Conservation (phyloP, 2,888 invertebrate genomes). For the Stenotaenia linearis region DNA sequence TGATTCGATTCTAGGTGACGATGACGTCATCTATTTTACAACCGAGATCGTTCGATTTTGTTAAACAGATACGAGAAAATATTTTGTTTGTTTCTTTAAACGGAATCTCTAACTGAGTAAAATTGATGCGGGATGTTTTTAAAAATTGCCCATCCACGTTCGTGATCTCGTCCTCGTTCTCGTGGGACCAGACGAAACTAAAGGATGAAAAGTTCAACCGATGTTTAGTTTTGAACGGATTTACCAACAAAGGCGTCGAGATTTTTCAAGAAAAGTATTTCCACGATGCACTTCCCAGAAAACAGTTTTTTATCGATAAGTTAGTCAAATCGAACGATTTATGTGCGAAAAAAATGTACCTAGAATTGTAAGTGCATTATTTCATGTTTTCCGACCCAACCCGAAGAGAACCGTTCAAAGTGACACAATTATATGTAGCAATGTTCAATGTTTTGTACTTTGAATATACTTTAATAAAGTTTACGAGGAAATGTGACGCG, state of each 20-base stretch:
- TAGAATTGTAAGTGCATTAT: background rate
- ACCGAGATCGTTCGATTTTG: too few species aligned
- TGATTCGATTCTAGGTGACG: background rate
- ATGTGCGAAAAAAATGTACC: background rate
- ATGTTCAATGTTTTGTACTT: background rate
- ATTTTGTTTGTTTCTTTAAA: background rate
- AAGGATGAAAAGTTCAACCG: background rate
- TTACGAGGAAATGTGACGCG: background rate
- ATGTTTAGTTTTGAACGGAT: background rate
- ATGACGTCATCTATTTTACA: background rate
- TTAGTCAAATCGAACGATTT: background rate
- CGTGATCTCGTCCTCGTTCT: background rate
- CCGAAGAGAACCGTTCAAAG: background rate
- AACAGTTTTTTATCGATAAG: background rate
- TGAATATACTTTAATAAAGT: background rate
- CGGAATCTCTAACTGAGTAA: background rate
- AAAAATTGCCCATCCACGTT: background rate
- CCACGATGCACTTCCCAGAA: too few species aligned
- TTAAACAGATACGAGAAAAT: background rate
- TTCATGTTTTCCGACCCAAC: background rate
- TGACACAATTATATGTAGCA: background rate
- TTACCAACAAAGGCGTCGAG: background rate
- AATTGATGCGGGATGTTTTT: background rate
- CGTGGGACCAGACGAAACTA: background rate
- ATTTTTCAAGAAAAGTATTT: background rate